Base-by-base conservation (phyloP, 2,797 vertebrate genomes). In the Phyllotis vaccarum region DNA sequence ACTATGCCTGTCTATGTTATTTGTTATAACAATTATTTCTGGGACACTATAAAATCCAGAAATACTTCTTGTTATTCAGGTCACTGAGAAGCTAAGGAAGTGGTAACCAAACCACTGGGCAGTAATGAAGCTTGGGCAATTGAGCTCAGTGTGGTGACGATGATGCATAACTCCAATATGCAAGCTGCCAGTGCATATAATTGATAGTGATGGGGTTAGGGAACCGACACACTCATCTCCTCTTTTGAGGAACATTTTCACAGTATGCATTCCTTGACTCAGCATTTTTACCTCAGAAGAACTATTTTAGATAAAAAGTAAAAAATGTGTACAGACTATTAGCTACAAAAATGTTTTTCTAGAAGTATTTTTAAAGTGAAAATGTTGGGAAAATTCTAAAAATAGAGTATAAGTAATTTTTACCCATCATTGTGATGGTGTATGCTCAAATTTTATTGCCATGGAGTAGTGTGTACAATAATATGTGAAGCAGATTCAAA, bases 301-400 rank as follows among this genome's bases (percentile, higher is more conserved):
- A 31, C 90, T 95, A 66, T 86, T 52, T 96, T 90, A 75, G 70
- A 82, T n/a, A 74, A 68, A 68, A 81, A 76, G 83, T 88, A 54
- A 54, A 60, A 40, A 31, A 43, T 72, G 11, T 95, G 27, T 88
- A 88, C 21, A 49, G 64, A 95, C 90, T 90, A 70, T 80, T 58
- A 93, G 60, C 85, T 93, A 31, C 24, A 52, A 76, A 46, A 54
- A 76, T 91, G 46, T 78, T 94, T 11, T 83, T 68, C 27, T 89
- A 76, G 72, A 81, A 85, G 17, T 93, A 56, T 87, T 70, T 91
- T 94, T 94, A 93, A 89, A 91, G 60, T 86, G 37, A 82, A 91
- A 93, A 91, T 93, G 89, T 52, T 82, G 74, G 46, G 46, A 24
- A 80, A 95, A 76, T n/a, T 17, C 37, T 76, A 74, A 89, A 92